These are phyloP conservation scores for Myotis davidii DNA, from an alignment of 2,113 vertebrate species.

Conservation along the genomic window DNA sequence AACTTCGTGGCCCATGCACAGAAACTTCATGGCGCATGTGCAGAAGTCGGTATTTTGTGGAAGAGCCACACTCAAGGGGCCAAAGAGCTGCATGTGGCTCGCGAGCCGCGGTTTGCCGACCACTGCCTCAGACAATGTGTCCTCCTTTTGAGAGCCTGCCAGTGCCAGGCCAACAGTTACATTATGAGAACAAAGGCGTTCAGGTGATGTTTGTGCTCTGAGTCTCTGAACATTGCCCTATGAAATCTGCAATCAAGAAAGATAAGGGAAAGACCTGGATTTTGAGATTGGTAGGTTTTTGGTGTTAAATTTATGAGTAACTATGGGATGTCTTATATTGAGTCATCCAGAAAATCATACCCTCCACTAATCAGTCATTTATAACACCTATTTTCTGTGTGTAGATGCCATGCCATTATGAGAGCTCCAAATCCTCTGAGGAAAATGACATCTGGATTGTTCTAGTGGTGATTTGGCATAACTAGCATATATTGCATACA, in stretches of 20 bases:
- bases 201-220: not conserved
- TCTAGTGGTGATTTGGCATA: not conserved
- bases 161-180: not conserved
- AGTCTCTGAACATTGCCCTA: constrained; percentile 32
- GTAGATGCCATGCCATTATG: not conserved
- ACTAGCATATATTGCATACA: not conserved
- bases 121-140: not conserved
- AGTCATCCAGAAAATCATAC: constrained; percentile 27
- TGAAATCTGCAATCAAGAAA: constrained; percentile 45
- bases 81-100: too few relatives aligned
- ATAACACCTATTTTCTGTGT: not conserved
- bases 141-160: not conserved
- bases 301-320: constrained; percentile 56
- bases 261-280: constrained; percentile 22
- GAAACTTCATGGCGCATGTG: too few relatives aligned
- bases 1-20: too few relatives aligned
- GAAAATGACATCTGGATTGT: not conserved
- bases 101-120: too few relatives aligned
- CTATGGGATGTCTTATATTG: not conserved
- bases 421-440: not conserved
- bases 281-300: constrained; percentile 51
- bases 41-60: too few relatives aligned
- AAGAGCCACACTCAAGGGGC: too few relatives aligned
- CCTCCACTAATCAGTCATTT: constrained; percentile 42
- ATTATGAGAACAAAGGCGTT: constrained; percentile 39